Evolutionary conservation across 2,888 invertebrate genomes (phyloP).

Genomic region (Heteropelma amictum): DNA sequence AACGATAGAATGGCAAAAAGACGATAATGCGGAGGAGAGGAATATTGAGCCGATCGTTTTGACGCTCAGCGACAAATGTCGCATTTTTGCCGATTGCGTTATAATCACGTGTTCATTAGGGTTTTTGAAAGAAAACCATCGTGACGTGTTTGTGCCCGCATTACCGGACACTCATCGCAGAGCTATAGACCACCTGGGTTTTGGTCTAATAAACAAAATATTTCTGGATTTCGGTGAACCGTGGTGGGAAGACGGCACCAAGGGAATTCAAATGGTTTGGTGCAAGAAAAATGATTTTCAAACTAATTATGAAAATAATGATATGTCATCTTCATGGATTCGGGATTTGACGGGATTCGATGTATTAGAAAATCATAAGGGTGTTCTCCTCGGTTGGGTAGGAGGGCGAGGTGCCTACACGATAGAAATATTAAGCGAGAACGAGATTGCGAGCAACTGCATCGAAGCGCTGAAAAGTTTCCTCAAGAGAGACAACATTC

Average conservation of each 20-base stretch:
- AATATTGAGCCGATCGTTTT: slow-evolving; percentile 59
- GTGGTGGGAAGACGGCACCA: slow-evolving; percentile 81
- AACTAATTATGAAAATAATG: slow-evolving; percentile 38
- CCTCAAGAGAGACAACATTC: slow-evolving; percentile 77
- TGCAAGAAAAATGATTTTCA: slow-evolving; percentile 53
- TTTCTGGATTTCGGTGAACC: slow-evolving; percentile 82
- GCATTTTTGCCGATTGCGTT: slow-evolving; percentile 79
- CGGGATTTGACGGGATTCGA: slow-evolving; percentile 84
- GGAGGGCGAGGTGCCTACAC: slow-evolving; percentile 81
- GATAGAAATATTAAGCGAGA: slow-evolving; percentile 80
- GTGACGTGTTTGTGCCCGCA: slow-evolving; percentile 79
- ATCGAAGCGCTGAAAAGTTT: slow-evolving; percentile 79
- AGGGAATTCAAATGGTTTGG: slow-evolving; percentile 83
- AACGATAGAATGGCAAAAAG: slow-evolving; percentile 73
- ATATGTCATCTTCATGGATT: slow-evolving; percentile 79
- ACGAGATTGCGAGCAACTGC: slow-evolving; percentile 79
- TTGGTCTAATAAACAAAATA: slow-evolving; percentile 84
- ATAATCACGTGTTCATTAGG: slow-evolving; percentile 84
- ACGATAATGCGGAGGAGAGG: slow-evolving; percentile 34
- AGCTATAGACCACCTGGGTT: slow-evolving; percentile 81
- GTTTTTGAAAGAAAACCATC: slow-evolving; percentile 79
- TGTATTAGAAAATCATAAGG: slow-evolving; percentile 78
- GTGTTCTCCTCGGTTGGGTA: slow-evolving; percentile 83
- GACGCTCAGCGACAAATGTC: slow-evolving; percentile 62
- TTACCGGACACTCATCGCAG: slow-evolving; percentile 79